Percentiles rank a stretch among this genome's conserved stretches.
phyloP scores from a whole-genome alignment of 2,888 invertebrate genomes.

The Bombylius discolor region DNA sequence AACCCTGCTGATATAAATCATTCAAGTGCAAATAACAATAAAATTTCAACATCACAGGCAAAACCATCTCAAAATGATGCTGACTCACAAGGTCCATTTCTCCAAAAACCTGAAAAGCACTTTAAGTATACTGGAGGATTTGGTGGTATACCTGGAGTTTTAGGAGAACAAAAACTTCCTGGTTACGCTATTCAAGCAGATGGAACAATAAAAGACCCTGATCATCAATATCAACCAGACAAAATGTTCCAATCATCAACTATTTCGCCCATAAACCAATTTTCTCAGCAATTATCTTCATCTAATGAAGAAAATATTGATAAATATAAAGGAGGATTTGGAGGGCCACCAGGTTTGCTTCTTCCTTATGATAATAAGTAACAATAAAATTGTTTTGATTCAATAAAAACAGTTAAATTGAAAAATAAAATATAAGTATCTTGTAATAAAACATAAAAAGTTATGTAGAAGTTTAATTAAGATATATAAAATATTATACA shows the following conservation, averaged over 20 bases:
- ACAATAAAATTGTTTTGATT: not conserved
- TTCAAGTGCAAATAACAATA: too few species aligned
- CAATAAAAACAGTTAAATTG: too few species aligned
- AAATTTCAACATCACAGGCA: too few species aligned
- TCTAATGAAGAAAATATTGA: not conserved
- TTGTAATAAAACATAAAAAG: too few species aligned
- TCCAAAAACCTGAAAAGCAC: too few species aligned
- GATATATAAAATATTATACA: too few species aligned
- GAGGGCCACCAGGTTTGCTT: slow-evolving; percentile 33
- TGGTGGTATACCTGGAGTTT: slow-evolving; percentile 23
- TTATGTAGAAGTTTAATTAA: too few species aligned
- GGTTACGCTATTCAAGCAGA: slow-evolving; percentile 20
- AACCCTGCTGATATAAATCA: too few species aligned
- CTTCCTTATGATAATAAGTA: slow-evolving; percentile 28
- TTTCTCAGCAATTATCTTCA: not conserved
- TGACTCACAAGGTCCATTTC: too few species aligned
- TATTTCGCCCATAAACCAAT: not conserved
- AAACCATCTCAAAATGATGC: too few species aligned
- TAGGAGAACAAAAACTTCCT: slow-evolving; percentile 17
- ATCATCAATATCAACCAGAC: slow-evolving; percentile 10
- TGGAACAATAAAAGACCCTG: slow-evolving; percentile 16
- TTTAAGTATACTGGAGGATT: slow-evolving; percentile 30
- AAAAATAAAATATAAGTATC: too few species aligned
- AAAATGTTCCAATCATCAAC: too few species aligned
- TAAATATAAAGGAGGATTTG: slow-evolving; percentile 27